These are phyloP conservation scores for Trichechus manatus DNA, from an alignment of 2,113 vertebrate species.

Conservation along the genomic window DNA sequence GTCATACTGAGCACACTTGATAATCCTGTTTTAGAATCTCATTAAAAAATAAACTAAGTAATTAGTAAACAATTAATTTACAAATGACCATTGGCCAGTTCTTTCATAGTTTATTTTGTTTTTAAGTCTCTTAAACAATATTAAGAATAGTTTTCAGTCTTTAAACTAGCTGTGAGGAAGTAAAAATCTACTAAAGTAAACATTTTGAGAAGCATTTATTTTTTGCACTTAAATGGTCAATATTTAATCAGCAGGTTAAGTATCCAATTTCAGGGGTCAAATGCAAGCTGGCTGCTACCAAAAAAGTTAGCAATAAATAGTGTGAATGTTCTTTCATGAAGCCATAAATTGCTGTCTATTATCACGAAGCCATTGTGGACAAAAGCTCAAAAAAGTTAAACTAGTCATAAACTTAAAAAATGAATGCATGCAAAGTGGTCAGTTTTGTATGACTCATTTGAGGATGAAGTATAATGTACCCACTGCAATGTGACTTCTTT, in stretches of 20 bases:
- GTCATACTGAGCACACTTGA: not conserved
- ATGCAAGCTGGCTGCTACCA: constrained; percentile 51
- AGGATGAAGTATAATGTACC: not conserved
- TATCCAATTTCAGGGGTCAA: constrained; percentile 74
- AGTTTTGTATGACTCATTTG: constrained; percentile 19
- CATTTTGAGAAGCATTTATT: constrained; percentile 64
- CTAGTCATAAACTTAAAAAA: constrained; percentile 66
- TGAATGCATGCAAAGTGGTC: not conserved
- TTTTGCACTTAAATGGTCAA: constrained; percentile 70
- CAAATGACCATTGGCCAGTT: not conserved
- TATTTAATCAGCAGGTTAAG: constrained; percentile 74
- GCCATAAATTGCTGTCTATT: constrained; percentile 53
- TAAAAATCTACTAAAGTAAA: constrained; percentile 61
- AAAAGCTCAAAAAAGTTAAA: constrained; percentile 55
- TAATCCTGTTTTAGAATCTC: constrained; percentile 16
- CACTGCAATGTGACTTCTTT: not conserved
- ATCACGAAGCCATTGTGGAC: constrained; percentile 6
- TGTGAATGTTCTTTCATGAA: constrained; percentile 4
- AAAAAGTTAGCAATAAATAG: constrained; percentile 55
- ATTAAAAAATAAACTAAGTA: constrained; percentile 22
- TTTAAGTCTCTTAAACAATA: constrained; percentile 19
- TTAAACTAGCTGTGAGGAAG: constrained; percentile 24
- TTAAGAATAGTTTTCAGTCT: constrained; percentile 16
- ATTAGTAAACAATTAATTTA: constrained; percentile 42
- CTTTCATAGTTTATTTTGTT: not conserved